These are phyloP conservation scores for Holothuria glaberrima DNA, from an alignment of 35 echinoderm and acorn worm species.

Conservation along the genomic window DNA sequence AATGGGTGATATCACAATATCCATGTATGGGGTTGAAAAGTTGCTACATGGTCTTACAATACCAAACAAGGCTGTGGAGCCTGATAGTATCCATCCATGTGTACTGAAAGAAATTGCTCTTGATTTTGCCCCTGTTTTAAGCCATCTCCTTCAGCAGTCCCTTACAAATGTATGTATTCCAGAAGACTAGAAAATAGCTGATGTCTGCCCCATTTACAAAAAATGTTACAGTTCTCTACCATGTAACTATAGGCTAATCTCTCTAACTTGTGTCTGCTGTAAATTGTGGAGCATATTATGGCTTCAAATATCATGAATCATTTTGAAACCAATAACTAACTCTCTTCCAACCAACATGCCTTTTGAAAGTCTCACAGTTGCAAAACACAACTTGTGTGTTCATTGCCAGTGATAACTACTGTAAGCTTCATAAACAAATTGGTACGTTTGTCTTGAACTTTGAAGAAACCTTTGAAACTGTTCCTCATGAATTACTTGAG, in stretches of 20 bases:
- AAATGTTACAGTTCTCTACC: neutral
- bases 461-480: neutral
- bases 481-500: too few species aligned
- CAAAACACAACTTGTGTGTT: neutral
- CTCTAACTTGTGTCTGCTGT: neutral
- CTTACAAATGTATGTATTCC: too few species aligned
- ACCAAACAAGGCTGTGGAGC: neutral
- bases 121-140: too few species aligned
- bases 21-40: constrained; percentile 8
- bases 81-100: neutral
- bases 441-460: neutral
- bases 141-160: too few species aligned
- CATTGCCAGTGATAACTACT: neutral
- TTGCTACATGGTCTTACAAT: neutral
- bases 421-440: neutral
- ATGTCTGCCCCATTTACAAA: neutral
- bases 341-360: neutral
- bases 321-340: neutral
- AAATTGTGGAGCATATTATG: neutral
- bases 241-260: neutral
- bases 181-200: neutral
- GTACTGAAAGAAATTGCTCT: neutral
- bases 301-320: neutral
- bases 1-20: neutral
- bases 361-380: neutral